A percentile compares a stretch with the other conserved stretches of the same genome.
Conservation (phyloP, 2,888 invertebrate genomes). For the Stomorhina lunata region DNA sequence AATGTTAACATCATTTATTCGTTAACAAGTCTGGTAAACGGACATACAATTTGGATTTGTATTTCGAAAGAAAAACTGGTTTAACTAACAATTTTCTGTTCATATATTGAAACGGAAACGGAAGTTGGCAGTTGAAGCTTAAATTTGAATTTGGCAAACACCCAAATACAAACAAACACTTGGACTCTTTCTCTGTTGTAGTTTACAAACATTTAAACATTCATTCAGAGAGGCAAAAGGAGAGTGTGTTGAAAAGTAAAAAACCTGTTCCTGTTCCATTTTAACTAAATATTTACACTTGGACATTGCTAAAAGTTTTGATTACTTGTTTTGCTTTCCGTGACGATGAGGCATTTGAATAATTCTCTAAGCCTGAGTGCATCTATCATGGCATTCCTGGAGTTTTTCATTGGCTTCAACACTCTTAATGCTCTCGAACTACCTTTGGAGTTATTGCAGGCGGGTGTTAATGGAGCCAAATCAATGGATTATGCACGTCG, state of each 20-base stretch:
- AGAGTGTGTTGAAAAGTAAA: no score
- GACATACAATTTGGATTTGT: background rate
- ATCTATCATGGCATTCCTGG: constrained; percentile 27
- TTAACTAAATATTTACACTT: constrained; percentile 4
- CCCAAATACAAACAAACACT: background rate
- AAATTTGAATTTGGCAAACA: no score
- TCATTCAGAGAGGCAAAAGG: no score
- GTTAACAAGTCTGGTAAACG: constrained; percentile 49
- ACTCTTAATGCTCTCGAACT: constrained; percentile 70
- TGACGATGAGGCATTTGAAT: constrained; percentile 28
- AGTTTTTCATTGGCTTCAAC: constrained; percentile 41
- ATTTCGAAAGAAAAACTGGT: background rate
- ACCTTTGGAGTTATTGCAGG: constrained; percentile 70
- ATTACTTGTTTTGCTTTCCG: background rate
- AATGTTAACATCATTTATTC: constrained; percentile 56
- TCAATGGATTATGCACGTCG: constrained; percentile 68
- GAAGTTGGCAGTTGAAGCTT: constrained; percentile 52
- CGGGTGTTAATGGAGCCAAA: constrained; percentile 62
- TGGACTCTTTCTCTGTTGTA: background rate
- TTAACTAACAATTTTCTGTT: background rate
- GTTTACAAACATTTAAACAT: no score
- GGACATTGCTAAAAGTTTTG: background rate
- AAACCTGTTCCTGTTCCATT: no score
- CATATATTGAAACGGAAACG: constrained; percentile 44
- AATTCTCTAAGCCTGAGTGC: constrained; percentile 5